Base-by-base conservation (phyloP, 1,140 invertebrate genomes). In the Macrosteles quadrilineatus region DNA sequence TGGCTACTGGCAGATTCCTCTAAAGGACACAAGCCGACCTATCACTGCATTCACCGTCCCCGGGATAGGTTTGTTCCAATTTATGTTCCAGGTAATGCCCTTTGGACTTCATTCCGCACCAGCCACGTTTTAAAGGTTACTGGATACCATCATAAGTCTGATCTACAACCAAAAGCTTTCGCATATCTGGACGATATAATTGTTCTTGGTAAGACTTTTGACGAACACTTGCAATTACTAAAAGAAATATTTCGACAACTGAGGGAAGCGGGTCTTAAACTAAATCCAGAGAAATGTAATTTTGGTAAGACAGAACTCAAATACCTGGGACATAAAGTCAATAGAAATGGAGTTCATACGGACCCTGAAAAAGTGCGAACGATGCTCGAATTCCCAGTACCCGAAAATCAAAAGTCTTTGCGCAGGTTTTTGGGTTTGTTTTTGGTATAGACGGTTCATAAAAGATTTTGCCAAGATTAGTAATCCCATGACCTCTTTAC, bases 31-130 rank as follows among this genome's bases (percentile, higher is more conserved):
- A 0, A 36, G 55, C 47, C 36, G 68, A 17, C 68, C 66, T 2
- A 30, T 29, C 2, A 75, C 73, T 12, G 72, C 71, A 0, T 75
- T 77, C 40, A 59, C 70, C n/a, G 67, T 73, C 27, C 74, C 75
- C 9, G 64, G 76, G 0, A 29, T 64, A 19, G 77, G 76, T 1
- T 70, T 75, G 11, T 81, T 65, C 63, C 68, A 80, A 50, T 81
- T 77, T 68, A 55, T n/a, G n/a, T n/a, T n/a, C n/a, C n/a, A 66
- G 11, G 65, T 72, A 1, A 75, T 80, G 72, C 78, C 80, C 1
- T 80, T 80, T 69, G 80, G 81, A 0, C 68, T 82, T 0, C 68
- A 69, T 30, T 79, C 78, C 70, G 72, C 72, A 0, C 74, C 80
- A 40, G 69, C 74, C 0, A 75, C 75, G 6, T 72, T 72, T 21